Evolutionary conservation across 2,113 vertebrate genomes (phyloP).

Genomic region (Peromyscus californicus): DNA sequence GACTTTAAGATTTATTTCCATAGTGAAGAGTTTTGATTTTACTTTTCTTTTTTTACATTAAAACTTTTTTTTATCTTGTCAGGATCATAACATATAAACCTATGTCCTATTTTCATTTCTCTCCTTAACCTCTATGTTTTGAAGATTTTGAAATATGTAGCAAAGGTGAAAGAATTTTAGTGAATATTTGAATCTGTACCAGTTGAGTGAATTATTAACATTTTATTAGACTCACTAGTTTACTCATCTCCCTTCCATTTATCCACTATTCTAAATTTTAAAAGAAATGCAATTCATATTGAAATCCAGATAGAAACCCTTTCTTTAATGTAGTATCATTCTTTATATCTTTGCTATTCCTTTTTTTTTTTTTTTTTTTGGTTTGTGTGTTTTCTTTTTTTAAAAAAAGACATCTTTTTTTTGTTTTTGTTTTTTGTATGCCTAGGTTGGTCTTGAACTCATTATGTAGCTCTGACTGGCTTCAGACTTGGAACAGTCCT

Average conservation of each 20-base stretch:
- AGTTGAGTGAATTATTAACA: background rate
- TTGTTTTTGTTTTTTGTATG: too few species aligned
- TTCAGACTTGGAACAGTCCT: background rate
- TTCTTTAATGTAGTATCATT: background rate
- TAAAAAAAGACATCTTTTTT: too few species aligned
- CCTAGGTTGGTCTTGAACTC: too few species aligned
- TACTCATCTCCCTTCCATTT: background rate
- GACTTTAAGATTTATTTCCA: background rate
- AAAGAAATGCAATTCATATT: background rate
- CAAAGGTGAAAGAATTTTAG: conserved; percentile 48
- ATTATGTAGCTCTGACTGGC: background rate
- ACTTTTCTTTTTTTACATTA: background rate
- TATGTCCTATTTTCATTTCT: background rate
- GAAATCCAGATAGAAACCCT: background rate
- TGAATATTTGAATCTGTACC: background rate
- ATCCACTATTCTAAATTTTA: background rate
- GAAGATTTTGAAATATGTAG: conserved; percentile 44
- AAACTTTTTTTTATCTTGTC: conserved; percentile 13
- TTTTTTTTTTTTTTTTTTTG: background rate
- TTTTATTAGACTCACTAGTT: background rate
- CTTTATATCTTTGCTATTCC: background rate
- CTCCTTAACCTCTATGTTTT: background rate
- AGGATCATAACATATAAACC: background rate
- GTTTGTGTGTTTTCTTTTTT: background rate
- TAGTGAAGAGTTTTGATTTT: conserved; percentile 33